Evolutionary conservation across 2,797 vertebrate genomes (phyloP).

Genomic region (Spizella passerina): DNA sequence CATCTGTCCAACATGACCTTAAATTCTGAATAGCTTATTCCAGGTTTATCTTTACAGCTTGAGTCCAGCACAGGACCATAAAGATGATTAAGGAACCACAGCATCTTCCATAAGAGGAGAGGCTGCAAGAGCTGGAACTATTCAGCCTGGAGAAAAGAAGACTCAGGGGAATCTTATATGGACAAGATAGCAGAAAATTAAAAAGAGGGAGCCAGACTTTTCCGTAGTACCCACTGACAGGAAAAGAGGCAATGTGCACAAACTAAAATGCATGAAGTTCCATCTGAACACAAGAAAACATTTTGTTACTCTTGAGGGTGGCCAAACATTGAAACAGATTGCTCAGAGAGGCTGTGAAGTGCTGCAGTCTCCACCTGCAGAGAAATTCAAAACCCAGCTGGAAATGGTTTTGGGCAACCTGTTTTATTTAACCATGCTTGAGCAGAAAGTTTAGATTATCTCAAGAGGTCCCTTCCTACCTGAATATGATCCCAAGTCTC

Average conservation of each 20-base stretch:
- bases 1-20: background rate
- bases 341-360: background rate
- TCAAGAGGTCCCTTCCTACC: background rate
- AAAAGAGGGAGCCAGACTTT: background rate
- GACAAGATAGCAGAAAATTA: background rate
- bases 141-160: background rate
- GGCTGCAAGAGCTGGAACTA: background rate
- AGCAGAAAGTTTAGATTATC: background rate
- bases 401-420: background rate
- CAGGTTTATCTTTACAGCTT: background rate
- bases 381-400: background rate
- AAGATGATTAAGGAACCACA: background rate
- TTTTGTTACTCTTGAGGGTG: background rate
- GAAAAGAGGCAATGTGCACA: background rate
- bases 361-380: background rate
- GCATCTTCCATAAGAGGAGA: background rate
- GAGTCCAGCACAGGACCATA: background rate
- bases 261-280: background rate
- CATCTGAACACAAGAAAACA: background rate
- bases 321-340: background rate
- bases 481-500: background rate
- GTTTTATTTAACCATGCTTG: background rate
- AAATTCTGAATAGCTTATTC: background rate
- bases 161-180: background rate
- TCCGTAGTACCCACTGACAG: background rate